These are phyloP conservation scores for Tenthredo livida DNA, from an alignment of 2,888 invertebrate species.

Conservation along the genomic window DNA sequence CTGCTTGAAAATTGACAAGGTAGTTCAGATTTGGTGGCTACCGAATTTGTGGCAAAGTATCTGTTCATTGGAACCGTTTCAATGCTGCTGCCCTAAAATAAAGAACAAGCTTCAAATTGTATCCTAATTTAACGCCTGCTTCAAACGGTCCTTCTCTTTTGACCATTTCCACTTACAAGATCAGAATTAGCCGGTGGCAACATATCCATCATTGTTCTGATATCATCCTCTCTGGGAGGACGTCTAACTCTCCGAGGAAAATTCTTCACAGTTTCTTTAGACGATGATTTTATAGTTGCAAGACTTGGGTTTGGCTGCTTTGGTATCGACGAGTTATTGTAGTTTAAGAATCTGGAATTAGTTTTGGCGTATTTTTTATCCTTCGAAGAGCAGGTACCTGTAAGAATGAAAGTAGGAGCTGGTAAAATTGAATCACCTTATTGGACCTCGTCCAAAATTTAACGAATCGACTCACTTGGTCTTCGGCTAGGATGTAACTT, in stretches of 20 bases:
- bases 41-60: constrained; percentile 21
- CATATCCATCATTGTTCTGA: constrained; percentile 74
- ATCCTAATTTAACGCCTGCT: not conserved
- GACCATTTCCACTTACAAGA: constrained; percentile 61
- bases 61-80: constrained; percentile 32
- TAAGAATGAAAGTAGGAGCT: not conserved
- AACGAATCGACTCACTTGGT: constrained; percentile 59
- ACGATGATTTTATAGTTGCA: constrained; percentile 56
- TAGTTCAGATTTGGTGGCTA: constrained; percentile 9
- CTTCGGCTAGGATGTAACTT: constrained; percentile 65
- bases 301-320: constrained; percentile 62
- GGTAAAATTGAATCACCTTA: not conserved
- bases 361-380: constrained; percentile 26
- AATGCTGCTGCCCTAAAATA: constrained; percentile 55
- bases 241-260: constrained; percentile 59
- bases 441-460: constrained; percentile 12
- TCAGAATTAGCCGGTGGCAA: constrained; percentile 69
- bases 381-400: constrained; percentile 28
- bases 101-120: not conserved
- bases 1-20: not conserved
- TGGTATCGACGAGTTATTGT: constrained; percentile 58
- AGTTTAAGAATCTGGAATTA: constrained; percentile 19
- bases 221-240: constrained; percentile 72
- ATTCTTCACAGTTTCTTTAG: constrained; percentile 57
- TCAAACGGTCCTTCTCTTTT: not conserved